These are phyloP conservation scores for Anticlea derivata DNA, from an alignment of 2,888 invertebrate genomes.

Conservation along the genomic window DNA sequence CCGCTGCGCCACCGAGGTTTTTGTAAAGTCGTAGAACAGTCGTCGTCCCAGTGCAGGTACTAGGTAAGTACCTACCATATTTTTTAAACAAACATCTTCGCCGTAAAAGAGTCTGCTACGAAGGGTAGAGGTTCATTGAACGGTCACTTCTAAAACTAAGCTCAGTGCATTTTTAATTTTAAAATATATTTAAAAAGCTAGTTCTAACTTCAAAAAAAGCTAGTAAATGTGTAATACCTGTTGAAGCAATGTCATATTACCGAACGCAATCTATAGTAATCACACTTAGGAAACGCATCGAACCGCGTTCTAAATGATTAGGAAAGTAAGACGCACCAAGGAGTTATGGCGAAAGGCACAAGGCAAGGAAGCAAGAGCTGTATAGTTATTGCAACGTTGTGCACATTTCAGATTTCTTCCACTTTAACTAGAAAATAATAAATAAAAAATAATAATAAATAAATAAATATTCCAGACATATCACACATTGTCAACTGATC, in stretches of 20 bases:
- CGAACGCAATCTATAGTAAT: slow-evolving; percentile 18
- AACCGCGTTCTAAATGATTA: slow-evolving; percentile 14
- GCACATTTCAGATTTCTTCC: neutral
- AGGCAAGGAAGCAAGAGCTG: neutral
- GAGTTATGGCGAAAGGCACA: slow-evolving; percentile 13
- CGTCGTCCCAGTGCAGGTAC: too few relatives aligned
- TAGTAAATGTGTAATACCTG: slow-evolving; percentile 8
- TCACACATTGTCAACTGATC: too few relatives aligned
- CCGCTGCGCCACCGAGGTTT: too few relatives aligned
- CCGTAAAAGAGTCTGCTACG: neutral
- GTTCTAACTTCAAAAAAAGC: too few relatives aligned
- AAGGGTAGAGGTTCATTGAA: slow-evolving; percentile 10
- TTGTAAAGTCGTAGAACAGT: too few relatives aligned
- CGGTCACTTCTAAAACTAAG: neutral
- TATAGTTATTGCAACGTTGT: neutral
- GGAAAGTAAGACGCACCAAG: slow-evolving; percentile 12
- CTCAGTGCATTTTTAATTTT: too few relatives aligned
- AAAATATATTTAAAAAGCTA: too few relatives aligned
- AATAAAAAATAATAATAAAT: too few relatives aligned
- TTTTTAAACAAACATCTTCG: neutral
- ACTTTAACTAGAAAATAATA: too few relatives aligned
- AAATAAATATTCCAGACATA: too few relatives aligned
- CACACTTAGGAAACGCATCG: slow-evolving; percentile 20
- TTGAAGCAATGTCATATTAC: slow-evolving; percentile 16
- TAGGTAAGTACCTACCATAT: neutral